phyloP scores from a whole-genome alignment of 2,113 vertebrate species.

The Oryzias curvinotus region DNA sequence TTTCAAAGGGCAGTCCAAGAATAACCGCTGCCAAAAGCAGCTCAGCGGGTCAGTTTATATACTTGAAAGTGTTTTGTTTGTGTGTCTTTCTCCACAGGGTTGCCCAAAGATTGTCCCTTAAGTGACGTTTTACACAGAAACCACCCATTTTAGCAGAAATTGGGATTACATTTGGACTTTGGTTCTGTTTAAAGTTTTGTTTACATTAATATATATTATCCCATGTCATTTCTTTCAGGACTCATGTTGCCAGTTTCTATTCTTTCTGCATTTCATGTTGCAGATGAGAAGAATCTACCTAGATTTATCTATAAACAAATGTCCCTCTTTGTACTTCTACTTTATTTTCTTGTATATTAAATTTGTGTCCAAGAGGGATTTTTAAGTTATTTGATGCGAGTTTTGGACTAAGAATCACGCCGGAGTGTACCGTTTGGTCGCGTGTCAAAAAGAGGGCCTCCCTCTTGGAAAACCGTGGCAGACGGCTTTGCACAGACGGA shows the following conservation, averaged over 20 bases:
- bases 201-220: slow-evolving; percentile 77
- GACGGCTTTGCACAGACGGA: slow-evolving; percentile 70
- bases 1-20: slow-evolving; percentile 13
- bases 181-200: slow-evolving; percentile 75
- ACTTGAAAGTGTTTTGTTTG: slow-evolving; percentile 64
- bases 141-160: slow-evolving; percentile 10
- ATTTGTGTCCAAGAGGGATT: slow-evolving; percentile 64
- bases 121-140: slow-evolving; percentile 42
- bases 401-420: slow-evolving; percentile 74
- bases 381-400: slow-evolving; percentile 77
- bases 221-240: slow-evolving; percentile 41
- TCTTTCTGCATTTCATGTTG: slow-evolving; percentile 59
- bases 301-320: slow-evolving; percentile 63
- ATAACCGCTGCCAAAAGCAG: slow-evolving; percentile 22
- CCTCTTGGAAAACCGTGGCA: slow-evolving; percentile 35
- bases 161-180: slow-evolving; percentile 41
- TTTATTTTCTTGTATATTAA: slow-evolving; percentile 65
- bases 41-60: slow-evolving; percentile 37
- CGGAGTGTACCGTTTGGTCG: slow-evolving; percentile 56
- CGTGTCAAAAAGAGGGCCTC: slow-evolving; percentile 28
- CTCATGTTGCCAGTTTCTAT: slow-evolving; percentile 64
- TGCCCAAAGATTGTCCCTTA: slow-evolving; percentile 72
- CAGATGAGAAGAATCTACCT: slow-evolving; percentile 77
- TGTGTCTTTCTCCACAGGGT: slow-evolving; percentile 68
- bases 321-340: slow-evolving; percentile 46